Evolutionary conservation across 2,797 vertebrate species (phyloP), one percentile per base, ranked within the genome.

Genomic region (Emys orbicularis): DNA sequence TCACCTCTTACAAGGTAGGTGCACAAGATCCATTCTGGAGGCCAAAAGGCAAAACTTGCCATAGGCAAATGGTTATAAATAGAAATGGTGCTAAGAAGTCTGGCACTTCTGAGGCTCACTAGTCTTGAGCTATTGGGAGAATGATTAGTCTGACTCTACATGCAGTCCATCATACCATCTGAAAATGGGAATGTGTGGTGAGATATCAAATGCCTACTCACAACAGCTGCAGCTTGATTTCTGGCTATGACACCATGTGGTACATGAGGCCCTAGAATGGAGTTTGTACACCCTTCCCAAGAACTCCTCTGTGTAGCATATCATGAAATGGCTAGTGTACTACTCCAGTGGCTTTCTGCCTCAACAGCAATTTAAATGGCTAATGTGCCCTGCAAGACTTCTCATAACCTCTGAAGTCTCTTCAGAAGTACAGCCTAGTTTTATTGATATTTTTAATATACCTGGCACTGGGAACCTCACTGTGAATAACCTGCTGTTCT

Each of bases 1-100:
- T 98, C 27, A 76, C 88, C 34, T 79, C 92, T n/a, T 98, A 98
- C 86, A 86, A 88, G 98, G 98, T 98, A 96, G 37, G 95, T 89
- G 8, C 21, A 1, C 0, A 29, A 18, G 6, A 23, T 2, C 0
- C 27, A 8, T 25, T 3, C 34, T 10, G 7, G 61, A 65, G 61
- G 61, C 34, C 16, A n/a, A n/a, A 65, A 65, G 29, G 29, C 29
- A n/a, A n/a, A 65, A n/a, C 34, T n/a, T 65, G 13, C 31, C 16
- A 8, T 18, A n/a, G 34, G 34, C 8, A 8, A 65, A 61, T 15
- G 31, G 8, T 8, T 34, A n/a, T 29, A 61, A 12, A 29, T 59
- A 18, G 59, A 31, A 31, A 34, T 6, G 0, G 2, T 31, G 59
- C 34, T 61, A 8, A 56, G 25, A 56, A 18, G 6, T 61, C 59